Evolutionary conservation across 2,888 invertebrate genomes (phyloP).

Genomic region (Hipparchia sbordonii): DNA sequence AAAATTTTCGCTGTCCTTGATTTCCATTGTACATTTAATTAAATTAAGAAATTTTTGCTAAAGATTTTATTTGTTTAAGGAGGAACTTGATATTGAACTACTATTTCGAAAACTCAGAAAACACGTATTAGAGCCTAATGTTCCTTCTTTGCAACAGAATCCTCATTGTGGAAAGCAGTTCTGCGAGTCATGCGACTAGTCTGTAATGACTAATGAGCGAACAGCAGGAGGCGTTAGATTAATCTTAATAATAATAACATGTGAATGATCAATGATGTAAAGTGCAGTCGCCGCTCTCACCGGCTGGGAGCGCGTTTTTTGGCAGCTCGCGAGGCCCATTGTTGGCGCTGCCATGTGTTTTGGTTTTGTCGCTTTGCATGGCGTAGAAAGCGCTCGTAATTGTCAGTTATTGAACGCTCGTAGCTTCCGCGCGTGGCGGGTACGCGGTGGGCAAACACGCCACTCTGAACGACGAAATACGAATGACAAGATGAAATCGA

Average conservation of each 20-base stretch:
- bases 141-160: too few relatives aligned
- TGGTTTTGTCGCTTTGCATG: conserved; percentile 19
- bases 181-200: too few relatives aligned
- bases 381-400: conserved; percentile 42
- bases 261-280: not conserved
- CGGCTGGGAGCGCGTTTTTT: conserved; percentile 11
- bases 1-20: too few relatives aligned
- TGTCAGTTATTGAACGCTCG: conserved; percentile 13
- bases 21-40: too few relatives aligned
- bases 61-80: too few relatives aligned
- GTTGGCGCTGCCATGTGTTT: not conserved
- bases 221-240: not conserved
- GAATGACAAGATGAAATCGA: conserved; percentile 3
- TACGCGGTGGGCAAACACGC: not conserved
- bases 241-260: not conserved
- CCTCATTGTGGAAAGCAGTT: too few relatives aligned
- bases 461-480: not conserved
- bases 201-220: not conserved
- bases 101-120: too few relatives aligned
- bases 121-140: too few relatives aligned
- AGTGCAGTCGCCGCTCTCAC: conserved; percentile 3
- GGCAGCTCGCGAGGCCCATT: not conserved
- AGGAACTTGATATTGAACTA: too few relatives aligned
- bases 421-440: conserved; percentile 3
- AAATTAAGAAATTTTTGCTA: too few relatives aligned